Percentiles rank a stretch among this genome's conserved stretches.
phyloP scores from a whole-genome alignment of 2,888 invertebrate genomes.

The Apodemia duryi region DNA sequence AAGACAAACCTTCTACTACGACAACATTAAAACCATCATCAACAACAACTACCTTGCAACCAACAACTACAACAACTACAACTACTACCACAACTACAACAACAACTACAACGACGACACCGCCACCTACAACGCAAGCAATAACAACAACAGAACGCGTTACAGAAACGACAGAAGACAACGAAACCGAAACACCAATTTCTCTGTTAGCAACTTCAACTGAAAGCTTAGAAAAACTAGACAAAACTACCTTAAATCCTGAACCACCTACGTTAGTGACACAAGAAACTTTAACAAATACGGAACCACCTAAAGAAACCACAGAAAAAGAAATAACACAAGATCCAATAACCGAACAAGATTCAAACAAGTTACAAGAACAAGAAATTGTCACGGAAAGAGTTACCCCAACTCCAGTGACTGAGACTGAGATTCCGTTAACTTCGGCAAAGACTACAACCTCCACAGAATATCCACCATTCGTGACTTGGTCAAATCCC shows the following conservation, averaged over 20 bases:
- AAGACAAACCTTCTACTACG: slow-evolving; percentile 38
- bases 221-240: slow-evolving; percentile 32
- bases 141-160: slow-evolving; percentile 26
- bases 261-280: slow-evolving; percentile 11
- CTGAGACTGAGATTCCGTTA: slow-evolving; percentile 29
- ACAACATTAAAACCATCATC: slow-evolving; percentile 38
- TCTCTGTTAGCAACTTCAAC: slow-evolving; percentile 9
- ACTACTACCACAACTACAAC: slow-evolving; percentile 32
- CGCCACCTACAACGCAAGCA: slow-evolving; percentile 29
- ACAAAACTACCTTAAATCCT: slow-evolving; percentile 32
- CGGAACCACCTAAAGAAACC: slow-evolving; percentile 29
- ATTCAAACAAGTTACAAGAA: slow-evolving; percentile 25
- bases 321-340: slow-evolving; percentile 27
- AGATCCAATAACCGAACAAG: slow-evolving; percentile 24
- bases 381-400: slow-evolving; percentile 40
- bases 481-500: slow-evolving; percentile 76
- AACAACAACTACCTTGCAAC: slow-evolving; percentile 38
- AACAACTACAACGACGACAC: slow-evolving; percentile 17
- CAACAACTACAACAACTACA: slow-evolving; percentile 33
- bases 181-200: slow-evolving; percentile 31
- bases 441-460: slow-evolving; percentile 34
- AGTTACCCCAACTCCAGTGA: slow-evolving; percentile 42
- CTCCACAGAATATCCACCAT: slow-evolving; percentile 51
- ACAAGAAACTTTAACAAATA: slow-evolving; percentile 34
- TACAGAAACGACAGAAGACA: slow-evolving; percentile 29